phyloP scores from a whole-genome alignment of 2,113 vertebrate species.

The Datnioides undecimradiatus region DNA sequence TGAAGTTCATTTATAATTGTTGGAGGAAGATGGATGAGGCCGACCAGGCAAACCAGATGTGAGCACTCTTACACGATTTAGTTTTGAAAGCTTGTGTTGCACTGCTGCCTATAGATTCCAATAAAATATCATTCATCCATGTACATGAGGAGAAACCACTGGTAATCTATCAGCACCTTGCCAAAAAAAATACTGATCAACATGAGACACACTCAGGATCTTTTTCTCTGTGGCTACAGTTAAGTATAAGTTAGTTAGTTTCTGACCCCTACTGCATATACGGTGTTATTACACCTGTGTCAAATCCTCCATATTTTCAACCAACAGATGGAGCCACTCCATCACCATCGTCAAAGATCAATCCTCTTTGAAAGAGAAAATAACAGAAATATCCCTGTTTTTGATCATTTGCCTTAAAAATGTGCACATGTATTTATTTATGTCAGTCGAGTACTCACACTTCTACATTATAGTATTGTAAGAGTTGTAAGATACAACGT shows the following conservation, averaged over 20 bases:
- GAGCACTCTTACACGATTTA: too few relatives aligned
- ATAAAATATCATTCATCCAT: neutral
- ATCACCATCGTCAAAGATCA: neutral
- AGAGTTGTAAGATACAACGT: too few relatives aligned
- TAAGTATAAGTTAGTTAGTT: neutral
- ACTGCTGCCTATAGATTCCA: neutral
- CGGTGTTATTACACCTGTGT: neutral
- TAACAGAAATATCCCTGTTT: neutral
- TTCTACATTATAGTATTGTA: neutral
- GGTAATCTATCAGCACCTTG: neutral
- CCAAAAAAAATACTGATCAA: neutral
- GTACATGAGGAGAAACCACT: too few relatives aligned
- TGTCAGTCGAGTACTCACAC: neutral
- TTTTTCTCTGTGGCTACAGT: neutral
- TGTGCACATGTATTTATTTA: neutral
- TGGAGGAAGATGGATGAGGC: neutral
- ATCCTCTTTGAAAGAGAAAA: neutral
- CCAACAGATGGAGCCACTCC: constrained; percentile 50
- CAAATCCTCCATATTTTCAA: neutral
- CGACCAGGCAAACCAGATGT: neutral
- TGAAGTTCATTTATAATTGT: neutral
- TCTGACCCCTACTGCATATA: constrained; percentile 53
- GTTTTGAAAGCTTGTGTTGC: too few relatives aligned
- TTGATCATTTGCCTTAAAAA: neutral
- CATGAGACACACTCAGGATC: neutral